Evolutionary conservation across 92 coral and sea anemone genomes (phyloP), one percentile per base, ranked within the genome.

Genomic region (Meandrina meandrites): DNA sequence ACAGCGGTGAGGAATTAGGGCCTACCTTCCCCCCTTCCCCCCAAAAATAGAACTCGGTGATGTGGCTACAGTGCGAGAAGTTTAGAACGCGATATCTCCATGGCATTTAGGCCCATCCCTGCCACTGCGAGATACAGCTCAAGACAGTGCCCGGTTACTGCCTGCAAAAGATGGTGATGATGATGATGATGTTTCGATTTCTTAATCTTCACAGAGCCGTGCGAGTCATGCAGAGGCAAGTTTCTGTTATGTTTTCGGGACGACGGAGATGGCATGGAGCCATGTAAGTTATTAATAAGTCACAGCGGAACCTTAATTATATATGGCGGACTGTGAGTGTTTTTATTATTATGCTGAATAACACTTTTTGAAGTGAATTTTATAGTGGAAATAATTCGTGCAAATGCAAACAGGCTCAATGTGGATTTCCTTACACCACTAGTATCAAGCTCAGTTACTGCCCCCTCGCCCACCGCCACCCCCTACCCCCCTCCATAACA

Each of bases 201-300:
- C 24, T 66, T 0, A n/a, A 66, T 11, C 5, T 66, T 27, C 1
- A n/a, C 91, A 96, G 99, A 91, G 54, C 96, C 95, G 15, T 90
- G 91, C 28, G 95, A 91, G 56, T 88, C 94, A 5, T 93, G 92
- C 89, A 92, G 98, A 74, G 99, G 99, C 27, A 96, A 96, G 84
- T 91, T 89, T 86, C 40, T 96, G 90, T 74, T 96, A 74, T 96
- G 98, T 79, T 96, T 96, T 75, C 93, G 88, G 47, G 99, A 96
- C 77, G 99, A 96, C 80, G 99, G 99, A 53, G 99, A 94, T 79
- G 99, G 99, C 74, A 96, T 96, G 99, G 99, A 96, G 85, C 99
- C 96, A 76, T 90, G 99, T 96, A 94, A 80, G 84, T 79, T 50
- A 77, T 31, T 32, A 11, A 19, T 53, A 10, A 19, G 3, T 11